A percentile compares a stretch with the other conserved stretches of the same genome.
Evolutionary conservation across 2,888 invertebrate species (phyloP).

Genomic region (Eilema caniola): DNA sequence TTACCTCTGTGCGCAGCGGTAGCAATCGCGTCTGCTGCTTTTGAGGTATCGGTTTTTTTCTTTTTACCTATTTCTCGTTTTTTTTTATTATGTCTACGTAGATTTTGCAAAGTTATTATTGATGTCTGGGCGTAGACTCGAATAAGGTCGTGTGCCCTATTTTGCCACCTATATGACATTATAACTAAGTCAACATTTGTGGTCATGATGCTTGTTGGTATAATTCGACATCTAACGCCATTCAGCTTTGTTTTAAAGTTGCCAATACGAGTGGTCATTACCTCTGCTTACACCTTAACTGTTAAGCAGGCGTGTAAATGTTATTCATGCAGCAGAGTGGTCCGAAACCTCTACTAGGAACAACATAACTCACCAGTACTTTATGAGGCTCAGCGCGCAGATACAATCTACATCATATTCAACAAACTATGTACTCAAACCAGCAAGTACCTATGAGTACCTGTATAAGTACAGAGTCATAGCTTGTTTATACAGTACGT

Average conservation of each 20-base stretch:
- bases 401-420: not conserved
- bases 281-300: not conserved
- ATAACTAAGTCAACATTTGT: too few relatives aligned
- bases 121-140: too few relatives aligned
- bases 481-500: conserved; percentile 7
- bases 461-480: not conserved
- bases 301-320: not conserved
- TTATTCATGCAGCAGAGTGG: not conserved
- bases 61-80: too few relatives aligned
- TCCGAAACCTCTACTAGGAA: not conserved
- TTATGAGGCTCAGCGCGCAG: not conserved
- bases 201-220: not conserved
- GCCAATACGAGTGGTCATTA: not conserved
- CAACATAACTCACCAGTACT: not conserved
- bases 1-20: not conserved
- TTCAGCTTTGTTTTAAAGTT: not conserved
- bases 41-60: not conserved
- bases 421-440: not conserved
- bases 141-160: too few relatives aligned
- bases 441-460: conserved; percentile 1
- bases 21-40: not conserved
- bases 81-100: too few relatives aligned
- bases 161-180: too few relatives aligned
- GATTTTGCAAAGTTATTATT: too few relatives aligned
- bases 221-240: not conserved